A percentile compares a stretch with the other conserved stretches of the same genome.
phyloP scores from a whole-genome alignment of 2,797 vertebrate genomes.

The Enteromius afrohamiltoni region DNA sequence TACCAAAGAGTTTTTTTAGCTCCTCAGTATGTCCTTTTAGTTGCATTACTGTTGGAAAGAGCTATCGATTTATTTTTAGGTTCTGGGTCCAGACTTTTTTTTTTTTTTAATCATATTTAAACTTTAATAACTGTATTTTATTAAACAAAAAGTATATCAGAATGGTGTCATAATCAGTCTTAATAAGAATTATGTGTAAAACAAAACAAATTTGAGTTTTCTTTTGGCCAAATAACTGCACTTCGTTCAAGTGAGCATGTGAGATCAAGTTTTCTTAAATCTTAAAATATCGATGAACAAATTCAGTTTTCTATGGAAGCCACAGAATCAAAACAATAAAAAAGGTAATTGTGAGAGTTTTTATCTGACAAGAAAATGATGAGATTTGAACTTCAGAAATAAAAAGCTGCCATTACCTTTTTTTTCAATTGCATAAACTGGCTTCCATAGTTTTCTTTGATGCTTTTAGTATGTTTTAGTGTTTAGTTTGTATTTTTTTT shows the following conservation, averaged over 20 bases:
- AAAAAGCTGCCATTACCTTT: not conserved
- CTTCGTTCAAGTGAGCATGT: slow-evolving; percentile 58
- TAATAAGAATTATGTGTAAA: not conserved
- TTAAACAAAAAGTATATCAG: not conserved
- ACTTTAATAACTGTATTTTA: slow-evolving; percentile 26
- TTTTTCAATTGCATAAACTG: not conserved
- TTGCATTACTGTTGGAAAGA: slow-evolving; percentile 12
- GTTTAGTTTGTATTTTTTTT: not conserved
- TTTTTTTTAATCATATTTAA: not conserved
- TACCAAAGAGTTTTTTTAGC: slow-evolving; percentile 28
- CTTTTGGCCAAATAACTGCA: slow-evolving; percentile 30
- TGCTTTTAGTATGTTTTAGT: slow-evolving; percentile 28
- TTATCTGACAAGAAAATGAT: not conserved
- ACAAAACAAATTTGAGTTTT: slow-evolving; percentile 30
- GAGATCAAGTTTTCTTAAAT: slow-evolving; percentile 49
- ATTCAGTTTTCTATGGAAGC: not conserved
- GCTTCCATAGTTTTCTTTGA: slow-evolving; percentile 29
- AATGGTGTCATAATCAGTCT: slow-evolving; percentile 12
- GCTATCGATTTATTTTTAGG: not conserved
- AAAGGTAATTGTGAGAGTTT: not conserved
- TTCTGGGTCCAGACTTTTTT: slow-evolving; percentile 32
- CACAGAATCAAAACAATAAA: not conserved
- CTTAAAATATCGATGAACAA: slow-evolving; percentile 38
- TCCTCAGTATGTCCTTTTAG: not conserved
- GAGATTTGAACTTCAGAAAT: not conserved